A percentile compares a stretch with the other conserved stretches of the same genome.
Conservation (phyloP, 1,140 invertebrate species). For the Dinothrombium tinctorium region DNA sequence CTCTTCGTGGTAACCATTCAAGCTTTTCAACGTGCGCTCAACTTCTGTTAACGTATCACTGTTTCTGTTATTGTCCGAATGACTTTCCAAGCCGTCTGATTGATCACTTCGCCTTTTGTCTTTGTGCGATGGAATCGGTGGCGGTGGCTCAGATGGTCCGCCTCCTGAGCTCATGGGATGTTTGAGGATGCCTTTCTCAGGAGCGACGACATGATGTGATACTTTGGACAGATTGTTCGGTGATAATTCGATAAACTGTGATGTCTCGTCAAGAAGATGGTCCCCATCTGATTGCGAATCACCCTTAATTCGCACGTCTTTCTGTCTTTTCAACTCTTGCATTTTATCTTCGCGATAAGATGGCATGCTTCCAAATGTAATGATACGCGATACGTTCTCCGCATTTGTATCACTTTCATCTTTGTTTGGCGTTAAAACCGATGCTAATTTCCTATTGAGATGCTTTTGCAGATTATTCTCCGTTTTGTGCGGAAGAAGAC, state of each 20-base stretch:
- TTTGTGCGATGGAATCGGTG: conserved; percentile 9
- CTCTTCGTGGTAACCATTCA: conserved; percentile 78
- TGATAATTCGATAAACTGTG: conserved; percentile 49
- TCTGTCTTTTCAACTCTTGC: conserved; percentile 10
- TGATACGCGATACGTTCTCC: conserved; percentile 18
- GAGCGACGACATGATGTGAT: conserved; percentile 16
- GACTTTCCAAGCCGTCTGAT: conserved; percentile 3
- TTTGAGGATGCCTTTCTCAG: conserved; percentile 64
- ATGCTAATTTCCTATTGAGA: conserved; percentile 43
- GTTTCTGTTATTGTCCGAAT: conserved; percentile 16
- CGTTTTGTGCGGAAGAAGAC: conserved; percentile 15
- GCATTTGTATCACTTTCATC: background rate
- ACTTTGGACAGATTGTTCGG: conserved; percentile 42
- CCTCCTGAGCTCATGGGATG: conserved; percentile 1
- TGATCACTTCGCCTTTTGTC: background rate
- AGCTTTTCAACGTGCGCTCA: conserved; percentile 50
- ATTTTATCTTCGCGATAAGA: conserved; percentile 33
- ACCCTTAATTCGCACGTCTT: background rate
- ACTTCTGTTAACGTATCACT: conserved; percentile 31
- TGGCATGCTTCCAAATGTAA: conserved; percentile 47
- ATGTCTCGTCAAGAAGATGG: background rate
- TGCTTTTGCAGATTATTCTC: conserved; percentile 21
- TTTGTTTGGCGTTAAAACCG: conserved; percentile 7
- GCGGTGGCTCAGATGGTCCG: conserved; percentile 8
- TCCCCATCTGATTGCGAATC: background rate